Percentiles rank a stretch among this genome's conserved stretches.
phyloP scores from a whole-genome alignment of 1,140 invertebrate species.

The Tachypleus tridentatus region DNA sequence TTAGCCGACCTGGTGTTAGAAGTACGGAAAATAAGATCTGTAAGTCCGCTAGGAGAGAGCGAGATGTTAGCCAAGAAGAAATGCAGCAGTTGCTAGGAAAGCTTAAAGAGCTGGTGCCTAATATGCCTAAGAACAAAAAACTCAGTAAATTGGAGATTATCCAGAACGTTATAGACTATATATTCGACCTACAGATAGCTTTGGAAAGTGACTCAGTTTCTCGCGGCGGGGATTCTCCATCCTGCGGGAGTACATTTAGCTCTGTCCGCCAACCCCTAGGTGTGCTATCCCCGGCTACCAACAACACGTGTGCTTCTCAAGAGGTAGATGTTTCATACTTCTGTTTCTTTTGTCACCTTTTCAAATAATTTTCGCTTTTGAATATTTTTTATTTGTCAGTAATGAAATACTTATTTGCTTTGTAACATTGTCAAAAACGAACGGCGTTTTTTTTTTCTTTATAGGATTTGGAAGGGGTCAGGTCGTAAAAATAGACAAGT shows the following conservation, averaged over 20 bases:
- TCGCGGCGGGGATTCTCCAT: conserved; percentile 26
- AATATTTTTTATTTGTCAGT: too few species aligned
- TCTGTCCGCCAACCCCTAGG: conserved; percentile 26
- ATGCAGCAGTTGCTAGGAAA: conserved; percentile 85
- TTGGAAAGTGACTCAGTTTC: conserved; percentile 47
- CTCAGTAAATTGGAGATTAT: conserved; percentile 83
- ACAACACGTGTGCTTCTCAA: conserved; percentile 25
- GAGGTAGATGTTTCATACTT: conserved; percentile 15
- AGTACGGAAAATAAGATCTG: too few species aligned
- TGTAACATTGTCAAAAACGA: too few species aligned
- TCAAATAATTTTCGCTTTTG: too few species aligned
- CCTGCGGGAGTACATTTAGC: conserved; percentile 8
- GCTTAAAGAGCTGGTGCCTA: conserved; percentile 61
- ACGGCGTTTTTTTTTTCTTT: too few species aligned
- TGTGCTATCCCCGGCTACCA: conserved; percentile 24
- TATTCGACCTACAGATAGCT: conserved; percentile 81
- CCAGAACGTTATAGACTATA: conserved; percentile 92
- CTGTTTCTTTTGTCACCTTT: too few species aligned
- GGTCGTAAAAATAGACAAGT: too few species aligned
- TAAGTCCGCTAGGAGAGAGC: not conserved
- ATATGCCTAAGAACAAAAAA: conserved; percentile 38
- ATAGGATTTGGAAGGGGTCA: too few species aligned
- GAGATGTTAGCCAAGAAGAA: conserved; percentile 44
- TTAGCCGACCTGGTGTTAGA: too few species aligned
- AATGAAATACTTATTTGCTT: too few species aligned